These are phyloP conservation scores for Alligator sinensis DNA, from an alignment of 2,113 vertebrate genomes.

Conservation along the genomic window DNA sequence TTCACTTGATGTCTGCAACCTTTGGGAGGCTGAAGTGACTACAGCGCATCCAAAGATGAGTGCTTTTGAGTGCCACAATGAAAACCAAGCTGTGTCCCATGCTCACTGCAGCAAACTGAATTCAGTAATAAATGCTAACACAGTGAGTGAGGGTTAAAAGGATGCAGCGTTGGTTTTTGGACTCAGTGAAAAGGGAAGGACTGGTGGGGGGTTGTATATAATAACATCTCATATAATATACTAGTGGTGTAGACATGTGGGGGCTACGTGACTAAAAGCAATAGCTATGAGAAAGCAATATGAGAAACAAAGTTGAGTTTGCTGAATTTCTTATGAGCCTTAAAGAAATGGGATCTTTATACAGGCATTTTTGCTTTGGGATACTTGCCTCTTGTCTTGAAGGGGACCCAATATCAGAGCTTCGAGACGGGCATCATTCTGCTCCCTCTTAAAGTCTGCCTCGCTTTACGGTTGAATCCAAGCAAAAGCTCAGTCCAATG, in stretches of 20 bases:
- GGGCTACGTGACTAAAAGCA: rapidly evolving
- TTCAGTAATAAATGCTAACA: neutral
- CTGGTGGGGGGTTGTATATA: neutral
- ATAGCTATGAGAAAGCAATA: neutral
- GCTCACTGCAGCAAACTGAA: neutral
- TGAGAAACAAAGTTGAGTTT: neutral
- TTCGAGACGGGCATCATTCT: neutral
- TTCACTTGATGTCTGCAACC: too few species aligned
- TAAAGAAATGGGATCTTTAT: neutral
- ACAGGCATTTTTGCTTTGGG: neutral
- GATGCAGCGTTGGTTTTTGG: neutral
- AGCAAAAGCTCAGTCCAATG: neutral
- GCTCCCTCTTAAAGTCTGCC: neutral
- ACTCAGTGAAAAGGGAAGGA: neutral
- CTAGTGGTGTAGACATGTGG: neutral
- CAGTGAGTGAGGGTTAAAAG: neutral
- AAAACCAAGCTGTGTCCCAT: neutral
- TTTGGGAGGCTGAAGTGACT: neutral
- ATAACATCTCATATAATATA: neutral
- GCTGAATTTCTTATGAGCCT: too few species aligned
- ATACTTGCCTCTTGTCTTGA: neutral
- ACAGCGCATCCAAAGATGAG: too few species aligned
- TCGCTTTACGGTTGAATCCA: neutral
- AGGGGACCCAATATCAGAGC: neutral
- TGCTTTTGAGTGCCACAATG: neutral